Conservation (phyloP, 2,113 vertebrate species). For the Sinocyclocheilus anshuiensis region DNA sequence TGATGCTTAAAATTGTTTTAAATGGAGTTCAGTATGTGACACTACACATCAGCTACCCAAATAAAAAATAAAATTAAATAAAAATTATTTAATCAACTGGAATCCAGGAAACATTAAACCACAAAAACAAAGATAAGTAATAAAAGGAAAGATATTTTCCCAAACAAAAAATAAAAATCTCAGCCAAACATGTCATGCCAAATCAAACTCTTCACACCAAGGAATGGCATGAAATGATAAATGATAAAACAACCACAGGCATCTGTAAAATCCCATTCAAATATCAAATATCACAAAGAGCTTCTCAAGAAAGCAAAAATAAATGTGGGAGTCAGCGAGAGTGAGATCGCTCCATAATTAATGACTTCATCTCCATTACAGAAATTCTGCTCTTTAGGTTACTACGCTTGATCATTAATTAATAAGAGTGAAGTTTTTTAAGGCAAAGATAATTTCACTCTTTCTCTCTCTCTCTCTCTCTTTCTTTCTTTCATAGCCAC, state of each 20-base stretch:
- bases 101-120: slow-evolving; percentile 2
- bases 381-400: slow-evolving; percentile 38
- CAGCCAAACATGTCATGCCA: slow-evolving; percentile 2
- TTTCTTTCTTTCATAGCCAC: no score
- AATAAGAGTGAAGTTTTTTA: slow-evolving; percentile 22
- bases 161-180: background rate
- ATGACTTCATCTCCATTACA: slow-evolving; percentile 43
- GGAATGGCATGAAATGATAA: slow-evolving; percentile 4
- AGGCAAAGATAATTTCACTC: no score
- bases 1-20: background rate
- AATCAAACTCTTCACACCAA: slow-evolving; percentile 22
- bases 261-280: slow-evolving; percentile 37
- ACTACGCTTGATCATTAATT: slow-evolving; percentile 27
- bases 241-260: slow-evolving; percentile 40
- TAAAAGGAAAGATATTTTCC: background rate
- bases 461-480: no score
- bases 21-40: background rate
- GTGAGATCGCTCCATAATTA: slow-evolving; percentile 37
- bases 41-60: background rate
- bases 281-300: slow-evolving; percentile 39
- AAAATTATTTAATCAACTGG: background rate
- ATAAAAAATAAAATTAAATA: background rate
- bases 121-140: background rate
- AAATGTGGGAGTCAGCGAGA: slow-evolving; percentile 4
- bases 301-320: background rate